Evolutionary conservation across 92 coral and sea anemone genomes (phyloP).

Genomic region (Porites cylindrica): DNA sequence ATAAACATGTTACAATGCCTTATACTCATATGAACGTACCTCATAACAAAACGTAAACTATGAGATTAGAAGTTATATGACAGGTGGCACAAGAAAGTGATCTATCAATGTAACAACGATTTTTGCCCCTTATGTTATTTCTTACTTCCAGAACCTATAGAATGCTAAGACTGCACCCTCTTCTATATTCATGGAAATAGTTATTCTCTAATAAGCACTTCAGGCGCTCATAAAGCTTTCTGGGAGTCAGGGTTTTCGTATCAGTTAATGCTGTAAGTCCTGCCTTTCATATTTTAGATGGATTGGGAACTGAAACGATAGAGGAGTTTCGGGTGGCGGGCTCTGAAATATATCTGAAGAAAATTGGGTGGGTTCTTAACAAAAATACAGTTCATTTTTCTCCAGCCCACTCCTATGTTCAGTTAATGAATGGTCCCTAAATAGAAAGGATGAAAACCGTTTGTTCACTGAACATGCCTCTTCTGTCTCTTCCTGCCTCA

Average conservation of each 20-base stretch:
- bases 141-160: background rate
- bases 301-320: background rate
- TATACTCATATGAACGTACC: too few relatives aligned
- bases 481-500: too few relatives aligned
- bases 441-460: too few relatives aligned
- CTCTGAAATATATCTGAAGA: background rate
- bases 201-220: constrained; percentile 4
- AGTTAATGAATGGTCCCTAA: too few relatives aligned
- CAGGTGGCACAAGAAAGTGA: too few relatives aligned
- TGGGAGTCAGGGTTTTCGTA: constrained; percentile 10
- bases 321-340: too few relatives aligned
- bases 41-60: background rate
- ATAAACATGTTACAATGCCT: too few relatives aligned
- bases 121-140: background rate
- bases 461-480: too few relatives aligned
- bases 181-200: background rate
- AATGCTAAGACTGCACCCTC: background rate
- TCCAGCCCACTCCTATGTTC: too few relatives aligned
- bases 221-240: background rate
- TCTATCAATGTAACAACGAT: background rate
- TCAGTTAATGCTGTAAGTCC: background rate
- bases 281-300: constrained; percentile 13
- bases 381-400: too few relatives aligned
- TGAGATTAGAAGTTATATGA: background rate
- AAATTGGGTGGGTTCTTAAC: background rate